Evolutionary conservation across 2,797 vertebrate genomes (phyloP), one percentile per base, ranked within the genome.

Genomic region (Columba guinea): DNA sequence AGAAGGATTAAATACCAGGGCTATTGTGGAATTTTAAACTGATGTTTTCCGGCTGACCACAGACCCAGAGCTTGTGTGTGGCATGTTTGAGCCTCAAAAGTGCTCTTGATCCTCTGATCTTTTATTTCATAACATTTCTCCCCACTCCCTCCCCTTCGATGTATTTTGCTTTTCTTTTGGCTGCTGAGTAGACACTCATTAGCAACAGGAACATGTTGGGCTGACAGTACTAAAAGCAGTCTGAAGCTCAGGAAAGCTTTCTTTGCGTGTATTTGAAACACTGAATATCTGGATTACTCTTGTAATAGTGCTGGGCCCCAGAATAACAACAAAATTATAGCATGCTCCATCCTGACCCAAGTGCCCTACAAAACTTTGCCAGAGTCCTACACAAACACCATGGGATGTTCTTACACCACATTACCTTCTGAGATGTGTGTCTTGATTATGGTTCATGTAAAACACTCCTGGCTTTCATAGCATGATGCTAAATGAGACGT

Each of bases 11-110:
- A 97, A 96, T 96, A 96, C 93, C 97, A 97, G 97, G 97, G 94
- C 94, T 96, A 96, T 96, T 97, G 95, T 97, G 97, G 96, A 97
- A 97, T 97, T 97, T 97, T 97, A 97, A 97, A 97, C 97, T 96
- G 95, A 96, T 96, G 94, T 97, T 97, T 97, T 97, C 95, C 94
- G 92, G 96, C 96, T 97, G 97, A 97, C 96, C 96, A 97, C 97
- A 97, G 97, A 93, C 93, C 95, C 90, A 89, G 94, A 96, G 94
- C 90, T 96, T 93, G 93, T 95, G 96, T 97, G 97, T 97, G 97
- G 97, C 95, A 95, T 97, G 92, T 95, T 93, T 96, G 96, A 97
- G 87, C 87, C 96, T 97, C 95, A 94, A 91, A 97, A 97, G 91
- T 95, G 95, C 86, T 97, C 94, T 96, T 95, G 96, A 95, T 95